These are phyloP conservation scores for Anoncus sp. DNA, from an alignment of 2,888 invertebrate species.

Conservation along the genomic window DNA sequence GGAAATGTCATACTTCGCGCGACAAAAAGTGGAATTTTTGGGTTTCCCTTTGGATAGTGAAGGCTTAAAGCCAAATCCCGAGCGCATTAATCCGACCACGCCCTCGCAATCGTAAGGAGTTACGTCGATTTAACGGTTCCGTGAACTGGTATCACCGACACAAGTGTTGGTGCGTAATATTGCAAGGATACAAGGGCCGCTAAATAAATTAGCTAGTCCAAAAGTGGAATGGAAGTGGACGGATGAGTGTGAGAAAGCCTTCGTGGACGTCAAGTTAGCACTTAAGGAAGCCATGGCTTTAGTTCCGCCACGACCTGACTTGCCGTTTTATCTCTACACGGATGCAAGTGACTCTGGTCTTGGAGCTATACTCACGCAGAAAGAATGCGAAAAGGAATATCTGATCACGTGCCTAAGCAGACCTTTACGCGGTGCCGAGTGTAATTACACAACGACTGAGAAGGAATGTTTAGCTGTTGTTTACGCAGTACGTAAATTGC, in stretches of 20 bases:
- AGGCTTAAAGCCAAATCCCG: conserved; percentile 61
- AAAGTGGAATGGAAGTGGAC: conserved; percentile 38
- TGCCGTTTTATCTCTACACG: conserved; percentile 41
- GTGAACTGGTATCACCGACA: conserved; percentile 38
- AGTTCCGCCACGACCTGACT: conserved; percentile 48
- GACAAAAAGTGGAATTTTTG: conserved; percentile 13
- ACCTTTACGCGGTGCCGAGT: conserved; percentile 14
- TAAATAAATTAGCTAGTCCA: conserved; percentile 43
- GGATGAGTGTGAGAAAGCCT: conserved; percentile 32
- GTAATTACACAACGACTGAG: conserved; percentile 54
- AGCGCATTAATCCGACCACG: conserved; percentile 51
- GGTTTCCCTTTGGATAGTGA: conserved; percentile 22
- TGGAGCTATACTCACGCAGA: conserved; percentile 52
- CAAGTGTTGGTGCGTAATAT: conserved; percentile 37
- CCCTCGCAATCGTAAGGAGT: conserved; percentile 59
- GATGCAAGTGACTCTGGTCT: conserved; percentile 51
- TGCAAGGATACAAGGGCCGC: conserved; percentile 38
- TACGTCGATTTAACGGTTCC: conserved; percentile 42
- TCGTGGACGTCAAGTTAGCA: conserved; percentile 18
- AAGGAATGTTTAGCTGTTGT: conserved; percentile 58
- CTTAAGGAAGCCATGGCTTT: conserved; percentile 30
- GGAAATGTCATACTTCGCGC: conserved; percentile 14
- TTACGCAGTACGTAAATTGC: conserved; percentile 47
- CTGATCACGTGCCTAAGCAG: conserved; percentile 54
- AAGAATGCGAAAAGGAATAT: conserved; percentile 15